A percentile compares a stretch with the other conserved stretches of the same genome.
phyloP scores from a whole-genome alignment of 2,113 vertebrate species.

The Urocolius indicus region DNA sequence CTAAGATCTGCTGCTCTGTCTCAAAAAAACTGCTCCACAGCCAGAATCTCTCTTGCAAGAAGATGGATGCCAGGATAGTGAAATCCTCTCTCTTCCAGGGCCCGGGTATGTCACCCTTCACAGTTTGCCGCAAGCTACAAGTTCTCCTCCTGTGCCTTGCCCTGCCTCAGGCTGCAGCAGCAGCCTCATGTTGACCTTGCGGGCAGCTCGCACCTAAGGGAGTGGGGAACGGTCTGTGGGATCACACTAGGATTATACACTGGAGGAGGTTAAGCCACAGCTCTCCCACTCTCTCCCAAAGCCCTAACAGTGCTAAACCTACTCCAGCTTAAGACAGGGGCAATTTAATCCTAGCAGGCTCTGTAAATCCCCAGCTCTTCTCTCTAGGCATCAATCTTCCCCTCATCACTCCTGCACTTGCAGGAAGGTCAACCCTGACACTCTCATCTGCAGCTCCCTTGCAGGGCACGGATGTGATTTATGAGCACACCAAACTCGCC shows the following conservation, averaged over 20 bases:
- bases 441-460: conserved; percentile 39
- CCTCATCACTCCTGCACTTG: conserved; percentile 28
- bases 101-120: accelerated
- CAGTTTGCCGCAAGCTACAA: neutral
- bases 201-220: neutral
- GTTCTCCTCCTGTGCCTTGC: neutral
- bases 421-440: conserved; percentile 57
- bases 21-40: neutral
- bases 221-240: accelerated
- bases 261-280: neutral
- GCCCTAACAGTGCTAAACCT: neutral
- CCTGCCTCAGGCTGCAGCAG: neutral
- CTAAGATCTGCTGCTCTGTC: neutral
- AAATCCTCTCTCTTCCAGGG: neutral
- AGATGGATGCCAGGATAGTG: neutral
- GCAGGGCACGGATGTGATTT: conserved; percentile 20
- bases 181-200: accelerated
- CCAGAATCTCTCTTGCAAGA: neutral
- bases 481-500: conserved; percentile 32
- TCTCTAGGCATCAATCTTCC: conserved; percentile 52
- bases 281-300: neutral
- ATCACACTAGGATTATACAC: neutral
- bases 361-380: conserved; percentile 53
- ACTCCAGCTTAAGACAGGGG: neutral
- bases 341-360: conserved; percentile 50